Percentiles rank a stretch among this genome's conserved stretches.
Evolutionary conservation across 2,113 vertebrate species (phyloP).

Genomic region (Chiloscyllium plagiosum): DNA sequence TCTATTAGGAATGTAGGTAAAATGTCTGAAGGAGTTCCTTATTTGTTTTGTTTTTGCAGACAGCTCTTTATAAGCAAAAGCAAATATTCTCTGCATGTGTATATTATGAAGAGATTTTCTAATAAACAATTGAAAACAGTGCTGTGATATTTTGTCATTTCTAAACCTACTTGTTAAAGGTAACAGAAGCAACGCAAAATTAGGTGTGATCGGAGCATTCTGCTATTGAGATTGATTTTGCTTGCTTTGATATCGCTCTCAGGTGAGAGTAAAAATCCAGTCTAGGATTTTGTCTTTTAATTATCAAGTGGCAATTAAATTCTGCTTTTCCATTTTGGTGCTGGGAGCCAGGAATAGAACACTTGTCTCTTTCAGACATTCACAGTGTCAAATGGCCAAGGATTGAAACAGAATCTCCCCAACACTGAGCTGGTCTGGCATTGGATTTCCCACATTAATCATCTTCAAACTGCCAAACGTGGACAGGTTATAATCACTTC

Average conservation of each 20-base stretch:
- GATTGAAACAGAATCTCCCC: neutral
- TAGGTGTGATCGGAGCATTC: neutral
- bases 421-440: neutral
- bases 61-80: conserved; percentile 16
- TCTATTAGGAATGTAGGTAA: neutral
- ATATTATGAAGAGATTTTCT: conserved; percentile 27
- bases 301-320: neutral
- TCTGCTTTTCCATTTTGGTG: neutral
- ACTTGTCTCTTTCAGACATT: neutral
- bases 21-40: neutral
- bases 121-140: neutral
- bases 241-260: neutral
- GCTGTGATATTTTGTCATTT: neutral
- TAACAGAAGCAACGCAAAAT: neutral
- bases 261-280: neutral
- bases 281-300: neutral
- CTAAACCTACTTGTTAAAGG: neutral
- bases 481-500: neutral
- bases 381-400: neutral
- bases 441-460: neutral
- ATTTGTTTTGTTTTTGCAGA: neutral
- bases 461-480: neutral
- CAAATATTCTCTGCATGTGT: conserved; percentile 1
- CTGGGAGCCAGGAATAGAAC: neutral
- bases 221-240: neutral